Conservation (phyloP, 2,797 vertebrate species). For the Eupleurogrammus muticus region DNA sequence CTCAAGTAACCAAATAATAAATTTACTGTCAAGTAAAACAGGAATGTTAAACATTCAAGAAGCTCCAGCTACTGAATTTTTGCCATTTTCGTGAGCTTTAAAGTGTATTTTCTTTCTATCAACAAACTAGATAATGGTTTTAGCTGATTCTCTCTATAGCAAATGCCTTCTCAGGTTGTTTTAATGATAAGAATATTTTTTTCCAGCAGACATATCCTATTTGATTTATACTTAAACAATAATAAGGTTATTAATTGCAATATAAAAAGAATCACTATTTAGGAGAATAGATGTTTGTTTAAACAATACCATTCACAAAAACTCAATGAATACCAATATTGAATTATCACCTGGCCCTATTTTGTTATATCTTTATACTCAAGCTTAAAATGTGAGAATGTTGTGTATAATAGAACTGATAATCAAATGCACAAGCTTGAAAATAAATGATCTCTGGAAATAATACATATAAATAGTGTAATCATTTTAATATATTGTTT, state of each 20-base stretch:
- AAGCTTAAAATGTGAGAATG: not conserved
- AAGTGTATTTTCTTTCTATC: not conserved
- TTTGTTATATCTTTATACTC: not conserved
- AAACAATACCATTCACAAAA: not conserved
- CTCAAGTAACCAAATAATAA: not conserved
- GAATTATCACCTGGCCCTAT: not conserved
- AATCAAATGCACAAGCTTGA: not conserved
- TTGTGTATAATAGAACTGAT: not conserved
- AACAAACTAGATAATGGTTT: not conserved
- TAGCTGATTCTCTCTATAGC: not conserved
- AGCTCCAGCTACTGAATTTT: not conserved
- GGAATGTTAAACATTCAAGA: not conserved
- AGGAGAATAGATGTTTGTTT: not conserved
- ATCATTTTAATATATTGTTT: slow-evolving; percentile 24
- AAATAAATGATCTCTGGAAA: not conserved
- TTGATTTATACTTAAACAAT: not conserved
- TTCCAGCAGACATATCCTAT: not conserved
- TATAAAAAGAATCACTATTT: not conserved
- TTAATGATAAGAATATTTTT: not conserved
- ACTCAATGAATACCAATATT: not conserved
- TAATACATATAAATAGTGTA: too few relatives aligned
- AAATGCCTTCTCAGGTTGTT: not conserved
- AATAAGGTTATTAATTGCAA: not conserved
- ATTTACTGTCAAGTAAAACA: not conserved
- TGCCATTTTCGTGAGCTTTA: not conserved